These are phyloP conservation scores for Rhamnusium bicolor DNA, from an alignment of 2,888 invertebrate species.

Conservation along the genomic window DNA sequence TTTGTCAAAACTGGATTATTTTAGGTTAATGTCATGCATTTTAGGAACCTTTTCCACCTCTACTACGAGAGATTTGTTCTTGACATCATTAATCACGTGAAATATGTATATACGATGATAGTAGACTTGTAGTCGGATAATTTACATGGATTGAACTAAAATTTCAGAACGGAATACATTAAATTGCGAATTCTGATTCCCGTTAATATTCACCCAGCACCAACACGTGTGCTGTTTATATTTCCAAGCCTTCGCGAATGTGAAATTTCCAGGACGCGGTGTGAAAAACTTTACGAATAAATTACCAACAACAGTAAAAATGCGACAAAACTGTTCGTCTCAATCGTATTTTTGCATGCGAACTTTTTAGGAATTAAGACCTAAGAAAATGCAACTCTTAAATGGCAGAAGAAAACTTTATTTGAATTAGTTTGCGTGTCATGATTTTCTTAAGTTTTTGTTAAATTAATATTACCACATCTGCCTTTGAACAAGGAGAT, in stretches of 20 bases:
- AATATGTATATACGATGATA: not conserved
- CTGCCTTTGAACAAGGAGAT: no score
- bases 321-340: not conserved
- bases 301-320: not conserved
- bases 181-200: not conserved
- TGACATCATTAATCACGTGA: not conserved
- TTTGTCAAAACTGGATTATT: no score
- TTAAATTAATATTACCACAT: no score
- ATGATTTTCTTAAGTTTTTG: no score
- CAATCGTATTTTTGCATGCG: not conserved
- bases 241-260: not conserved
- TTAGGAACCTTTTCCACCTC: not conserved
- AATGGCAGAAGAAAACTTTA: no score
- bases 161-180: not conserved
- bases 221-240: not conserved
- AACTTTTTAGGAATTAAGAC: no score
- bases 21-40: not conserved
- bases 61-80: not conserved
- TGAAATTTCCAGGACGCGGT: not conserved
- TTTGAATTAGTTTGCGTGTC: no score
- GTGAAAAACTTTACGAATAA: slow-evolving; percentile 7
- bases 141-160: not conserved
- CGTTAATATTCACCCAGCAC: not conserved
- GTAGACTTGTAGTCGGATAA: not conserved
- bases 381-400: no score